Evolutionary conservation across 2,797 vertebrate species (phyloP).

Genomic region (Phylloscopus collybita): DNA sequence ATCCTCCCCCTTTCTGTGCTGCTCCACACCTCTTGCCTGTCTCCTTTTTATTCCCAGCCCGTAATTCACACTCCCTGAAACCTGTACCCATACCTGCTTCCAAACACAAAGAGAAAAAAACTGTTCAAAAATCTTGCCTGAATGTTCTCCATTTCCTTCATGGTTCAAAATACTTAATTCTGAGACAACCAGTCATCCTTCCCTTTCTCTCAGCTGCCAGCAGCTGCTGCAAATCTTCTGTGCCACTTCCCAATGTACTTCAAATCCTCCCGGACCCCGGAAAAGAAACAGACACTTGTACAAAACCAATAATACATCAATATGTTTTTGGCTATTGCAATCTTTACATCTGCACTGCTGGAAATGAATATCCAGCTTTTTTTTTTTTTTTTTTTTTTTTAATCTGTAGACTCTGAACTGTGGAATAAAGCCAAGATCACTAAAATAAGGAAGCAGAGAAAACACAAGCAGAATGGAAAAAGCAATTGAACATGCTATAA

Average conservation of each 20-base stretch:
- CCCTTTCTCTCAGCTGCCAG: not conserved
- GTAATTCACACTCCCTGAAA: not conserved
- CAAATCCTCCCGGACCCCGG: not conserved
- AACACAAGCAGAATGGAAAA: constrained; percentile 17
- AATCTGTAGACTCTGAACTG: not conserved
- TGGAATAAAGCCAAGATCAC: not conserved
- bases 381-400: not conserved
- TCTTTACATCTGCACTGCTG: constrained; percentile 24
- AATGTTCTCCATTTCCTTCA: not conserved
- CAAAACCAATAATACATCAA: constrained; percentile 21
- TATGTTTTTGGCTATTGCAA: not conserved
- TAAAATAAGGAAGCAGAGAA: constrained; percentile 31
- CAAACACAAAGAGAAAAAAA: not conserved
- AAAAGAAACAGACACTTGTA: not conserved
- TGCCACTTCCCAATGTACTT: constrained; percentile 4
- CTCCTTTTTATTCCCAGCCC: not conserved
- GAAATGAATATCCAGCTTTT: constrained; percentile 10
- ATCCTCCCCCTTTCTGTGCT: not conserved
- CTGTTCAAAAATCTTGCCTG: not conserved
- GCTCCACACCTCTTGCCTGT: not conserved
- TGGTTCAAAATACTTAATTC: not conserved
- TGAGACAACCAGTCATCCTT: not conserved
- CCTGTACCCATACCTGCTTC: not conserved
- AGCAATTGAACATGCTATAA: constrained; percentile 27
- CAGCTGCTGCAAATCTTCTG: not conserved